Percentiles rank a stretch among this genome's conserved stretches.
Evolutionary conservation across 2,113 vertebrate genomes (phyloP).

Genomic region (Platanista minor): DNA sequence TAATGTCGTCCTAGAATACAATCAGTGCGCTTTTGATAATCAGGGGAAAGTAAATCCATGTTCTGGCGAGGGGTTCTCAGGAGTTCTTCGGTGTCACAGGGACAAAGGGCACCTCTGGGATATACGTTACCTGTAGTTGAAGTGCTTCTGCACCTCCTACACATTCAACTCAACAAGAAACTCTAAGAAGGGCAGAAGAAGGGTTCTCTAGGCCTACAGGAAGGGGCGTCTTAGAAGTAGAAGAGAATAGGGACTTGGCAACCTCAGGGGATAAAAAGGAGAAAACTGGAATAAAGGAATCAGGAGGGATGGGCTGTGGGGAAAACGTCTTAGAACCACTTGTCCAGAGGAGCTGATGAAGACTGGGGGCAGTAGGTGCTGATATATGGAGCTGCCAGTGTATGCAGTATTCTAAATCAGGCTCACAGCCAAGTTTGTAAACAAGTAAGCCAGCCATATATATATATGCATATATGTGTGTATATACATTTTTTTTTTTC

Average conservation of each 20-base stretch:
- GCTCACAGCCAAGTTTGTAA: neutral
- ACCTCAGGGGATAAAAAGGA: neutral
- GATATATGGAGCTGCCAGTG: neutral
- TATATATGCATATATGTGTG: neutral
- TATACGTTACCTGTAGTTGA: neutral
- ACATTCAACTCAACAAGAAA: neutral
- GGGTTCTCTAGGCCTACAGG: neutral
- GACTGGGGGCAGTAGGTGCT: neutral
- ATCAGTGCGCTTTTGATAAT: neutral
- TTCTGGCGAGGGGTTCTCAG: neutral
- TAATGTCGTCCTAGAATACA: neutral
- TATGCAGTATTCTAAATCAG: neutral
- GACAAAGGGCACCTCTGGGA: neutral
- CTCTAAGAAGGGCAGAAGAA: neutral
- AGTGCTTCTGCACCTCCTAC: neutral
- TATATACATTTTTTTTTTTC: neutral
- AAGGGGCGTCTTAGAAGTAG: neutral
- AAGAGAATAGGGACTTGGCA: neutral
- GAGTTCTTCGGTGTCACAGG: neutral
- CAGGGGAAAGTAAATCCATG: neutral
- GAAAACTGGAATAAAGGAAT: neutral
- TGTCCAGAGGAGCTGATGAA: neutral
- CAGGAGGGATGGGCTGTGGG: neutral
- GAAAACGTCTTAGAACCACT: neutral
- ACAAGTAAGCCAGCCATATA: neutral